These are phyloP conservation scores for Rhorus exstirpatorius DNA, from an alignment of 2,888 invertebrate genomes.

Conservation along the genomic window DNA sequence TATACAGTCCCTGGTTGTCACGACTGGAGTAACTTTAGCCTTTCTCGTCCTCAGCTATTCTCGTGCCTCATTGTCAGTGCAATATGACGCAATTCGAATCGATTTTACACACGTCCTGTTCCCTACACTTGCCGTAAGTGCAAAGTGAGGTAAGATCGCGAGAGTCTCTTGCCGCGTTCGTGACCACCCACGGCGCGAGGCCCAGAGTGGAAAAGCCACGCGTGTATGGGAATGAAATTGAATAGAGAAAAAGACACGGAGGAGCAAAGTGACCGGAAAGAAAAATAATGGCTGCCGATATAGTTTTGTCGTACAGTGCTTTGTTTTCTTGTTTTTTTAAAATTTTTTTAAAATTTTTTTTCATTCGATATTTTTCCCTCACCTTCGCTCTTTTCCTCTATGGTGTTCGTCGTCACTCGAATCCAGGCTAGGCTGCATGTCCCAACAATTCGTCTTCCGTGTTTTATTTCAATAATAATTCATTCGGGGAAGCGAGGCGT, in stretches of 20 bases:
- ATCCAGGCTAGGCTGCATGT: constrained; percentile 5
- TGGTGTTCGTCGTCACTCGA: constrained; percentile 32
- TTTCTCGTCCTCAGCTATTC: constrained; percentile 12
- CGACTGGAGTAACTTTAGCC: not conserved
- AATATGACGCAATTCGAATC: constrained; percentile 68
- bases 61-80: constrained; percentile 18
- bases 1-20: not conserved
- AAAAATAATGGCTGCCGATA: constrained; percentile 62
- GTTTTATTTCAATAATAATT: constrained; percentile 70
- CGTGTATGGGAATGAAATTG: not conserved
- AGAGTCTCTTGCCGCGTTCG: constrained; percentile 62
- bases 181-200: constrained; percentile 69
- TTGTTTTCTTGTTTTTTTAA: not conserved
- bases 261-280: constrained; percentile 54
- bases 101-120: constrained; percentile 69
- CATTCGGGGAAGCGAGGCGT: constrained; percentile 66
- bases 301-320: constrained; percentile 8
- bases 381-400: constrained; percentile 27
- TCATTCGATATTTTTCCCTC: constrained; percentile 26
- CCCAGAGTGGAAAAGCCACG: constrained; percentile 28
- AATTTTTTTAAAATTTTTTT: not conserved
- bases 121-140: constrained; percentile 71
- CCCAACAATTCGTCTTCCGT: constrained; percentile 61
- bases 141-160: constrained; percentile 70
- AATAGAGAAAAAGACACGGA: constrained; percentile 12